Evolutionary conservation across 2,888 invertebrate genomes (phyloP), one percentile per base, ranked within the genome.

Genomic region (Drosophila testacea): DNA sequence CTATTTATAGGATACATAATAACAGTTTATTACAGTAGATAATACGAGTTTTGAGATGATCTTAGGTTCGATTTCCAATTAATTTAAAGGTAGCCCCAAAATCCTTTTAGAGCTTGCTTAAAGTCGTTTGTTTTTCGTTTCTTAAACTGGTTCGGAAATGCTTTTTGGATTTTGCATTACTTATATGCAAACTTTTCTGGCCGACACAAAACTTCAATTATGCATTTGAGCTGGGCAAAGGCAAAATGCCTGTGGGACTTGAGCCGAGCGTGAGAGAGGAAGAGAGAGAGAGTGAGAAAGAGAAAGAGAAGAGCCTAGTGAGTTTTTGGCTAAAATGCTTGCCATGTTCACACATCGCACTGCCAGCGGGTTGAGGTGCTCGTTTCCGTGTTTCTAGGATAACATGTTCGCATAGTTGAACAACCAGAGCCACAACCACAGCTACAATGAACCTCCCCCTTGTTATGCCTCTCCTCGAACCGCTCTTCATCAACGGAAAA

Each of bases 261-360:
- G 7, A 27, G 44, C n/a, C 16, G 34, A 34, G 34, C n/a, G 32
- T 32, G 32, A 32, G 32, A 6, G 32, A 32, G 3, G 32, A 7
- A 32, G 6, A 10, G 13, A 6, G 61, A n/a, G 11, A 27, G 13
- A 7, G 39, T 10, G n/a, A n/a, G 11, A 27, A 6, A 7, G 13
- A 44, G 38, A 9, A 9, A 11, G 27, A 48, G 48, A 44, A 52
- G 11, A 60, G 42, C 30, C 42, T 36, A 51, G 34, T 48, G 32
- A 66, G 60, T 74, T 59, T 61, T 54, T 74, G 70, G 54, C 54
- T 66, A 61, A 79, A 77, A 57, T 61, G 69, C 57, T 79, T 54
- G 48, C 11, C 74, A 51, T 78, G 69, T 76, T 73, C 46, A 56
- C 51, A 69, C 55, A 52, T 60, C 16, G 39, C 39, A 46, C 4